Evolutionary conservation across 2,113 vertebrate species (phyloP).

Genomic region (Sinocyclocheilus rhinocerous): DNA sequence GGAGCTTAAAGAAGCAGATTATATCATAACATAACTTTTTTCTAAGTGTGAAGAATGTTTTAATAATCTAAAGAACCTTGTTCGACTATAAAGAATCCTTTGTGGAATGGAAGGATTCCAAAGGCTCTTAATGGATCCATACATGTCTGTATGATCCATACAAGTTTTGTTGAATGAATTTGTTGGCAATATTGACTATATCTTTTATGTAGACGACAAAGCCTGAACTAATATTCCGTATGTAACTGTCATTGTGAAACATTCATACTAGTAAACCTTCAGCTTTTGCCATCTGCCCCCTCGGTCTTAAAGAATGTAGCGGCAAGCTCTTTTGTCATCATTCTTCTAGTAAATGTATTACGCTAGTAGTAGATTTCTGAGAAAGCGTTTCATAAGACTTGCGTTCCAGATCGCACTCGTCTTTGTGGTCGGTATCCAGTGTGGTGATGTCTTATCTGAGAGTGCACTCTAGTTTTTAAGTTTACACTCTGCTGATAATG

Average conservation of each 20-base stretch:
- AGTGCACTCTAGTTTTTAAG: background rate
- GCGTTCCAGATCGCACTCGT: background rate
- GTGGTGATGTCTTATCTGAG: slow-evolving; percentile 13
- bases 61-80: background rate
- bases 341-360: slow-evolving; percentile 5
- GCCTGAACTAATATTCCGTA: background rate
- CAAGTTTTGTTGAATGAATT: background rate
- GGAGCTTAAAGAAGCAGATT: slow-evolving; percentile 17
- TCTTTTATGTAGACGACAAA: background rate
- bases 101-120: background rate
- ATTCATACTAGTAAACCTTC: background rate
- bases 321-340: background rate
- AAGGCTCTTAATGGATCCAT: background rate
- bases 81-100: background rate
- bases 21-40: background rate
- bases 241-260: background rate
- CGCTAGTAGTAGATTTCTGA: background rate
- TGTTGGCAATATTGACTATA: background rate
- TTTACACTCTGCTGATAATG: slow-evolving; percentile 11
- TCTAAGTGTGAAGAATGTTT: background rate
- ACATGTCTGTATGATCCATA: too few species aligned
- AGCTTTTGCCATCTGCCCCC: background rate
- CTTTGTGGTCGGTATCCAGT: background rate
- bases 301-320: background rate
- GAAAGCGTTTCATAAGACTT: slow-evolving; percentile 10